These are phyloP conservation scores for Rhadina sibilatrix DNA, from an alignment of 2,113 vertebrate genomes.

Conservation along the genomic window DNA sequence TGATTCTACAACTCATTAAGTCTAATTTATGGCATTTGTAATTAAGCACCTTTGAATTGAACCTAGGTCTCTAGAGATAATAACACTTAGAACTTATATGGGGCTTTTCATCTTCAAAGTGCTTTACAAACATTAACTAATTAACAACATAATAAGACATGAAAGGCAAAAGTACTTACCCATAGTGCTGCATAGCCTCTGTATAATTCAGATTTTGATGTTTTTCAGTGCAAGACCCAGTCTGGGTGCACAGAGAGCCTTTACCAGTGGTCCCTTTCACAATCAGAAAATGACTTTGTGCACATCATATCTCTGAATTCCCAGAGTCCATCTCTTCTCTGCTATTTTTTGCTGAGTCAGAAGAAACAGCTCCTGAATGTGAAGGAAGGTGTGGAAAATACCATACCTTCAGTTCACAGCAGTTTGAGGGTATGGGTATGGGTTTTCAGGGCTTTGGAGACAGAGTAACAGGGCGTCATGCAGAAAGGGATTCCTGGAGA, in stretches of 20 bases:
- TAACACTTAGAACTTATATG: conserved; percentile 69
- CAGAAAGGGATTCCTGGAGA: background rate
- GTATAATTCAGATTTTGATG: conserved; percentile 59
- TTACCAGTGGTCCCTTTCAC: background rate
- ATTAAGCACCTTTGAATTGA: conserved; percentile 70
- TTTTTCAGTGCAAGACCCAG: conserved; percentile 12
- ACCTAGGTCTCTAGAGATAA: conserved; percentile 65
- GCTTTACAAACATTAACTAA: conserved; percentile 74
- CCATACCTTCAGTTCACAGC: background rate
- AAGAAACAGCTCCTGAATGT: background rate
- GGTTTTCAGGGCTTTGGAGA: background rate
- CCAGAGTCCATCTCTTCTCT: background rate
- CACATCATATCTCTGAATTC: background rate
- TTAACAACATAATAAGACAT: conserved; percentile 72
- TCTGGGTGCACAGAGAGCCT: background rate
- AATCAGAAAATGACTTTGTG: background rate
- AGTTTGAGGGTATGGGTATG: background rate
- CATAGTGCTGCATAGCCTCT: conserved; percentile 26
- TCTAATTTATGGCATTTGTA: conserved; percentile 74
- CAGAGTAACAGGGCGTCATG: background rate
- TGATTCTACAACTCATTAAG: conserved; percentile 64
- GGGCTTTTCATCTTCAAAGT: conserved; percentile 71
- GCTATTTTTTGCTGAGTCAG: background rate
- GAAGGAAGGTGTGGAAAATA: background rate
- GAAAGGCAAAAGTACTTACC: conserved; percentile 53